Evolutionary conservation across 2,888 invertebrate species (phyloP).

Genomic region (Cancer borealis): DNA sequence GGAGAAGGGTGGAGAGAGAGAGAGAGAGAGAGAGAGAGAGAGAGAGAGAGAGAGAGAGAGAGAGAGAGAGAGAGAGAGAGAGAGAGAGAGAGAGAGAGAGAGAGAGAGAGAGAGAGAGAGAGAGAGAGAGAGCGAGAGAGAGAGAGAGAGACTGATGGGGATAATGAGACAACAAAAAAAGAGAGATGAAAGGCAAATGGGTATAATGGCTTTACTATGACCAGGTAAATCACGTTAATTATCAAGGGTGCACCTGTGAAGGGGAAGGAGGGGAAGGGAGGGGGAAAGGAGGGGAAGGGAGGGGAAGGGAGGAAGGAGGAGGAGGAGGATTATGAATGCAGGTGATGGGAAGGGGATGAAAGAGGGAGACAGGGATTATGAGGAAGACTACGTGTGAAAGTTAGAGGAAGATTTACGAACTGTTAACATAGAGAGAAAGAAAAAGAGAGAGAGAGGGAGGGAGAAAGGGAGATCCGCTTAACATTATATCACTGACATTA

Average conservation of each 20-base stretch:
- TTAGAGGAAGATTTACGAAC: too few species aligned
- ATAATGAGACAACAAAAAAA: not conserved
- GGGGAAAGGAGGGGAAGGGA: not conserved
- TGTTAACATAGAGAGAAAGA: too few species aligned
- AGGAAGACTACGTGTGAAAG: too few species aligned
- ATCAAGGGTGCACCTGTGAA: not conserved
- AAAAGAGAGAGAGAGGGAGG: too few species aligned
- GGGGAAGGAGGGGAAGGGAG: not conserved
- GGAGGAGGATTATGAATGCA: not conserved
- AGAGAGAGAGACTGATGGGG: slow-evolving; percentile 46
- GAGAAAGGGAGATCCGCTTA: too few species aligned
- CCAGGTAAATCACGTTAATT: slow-evolving; percentile 20
- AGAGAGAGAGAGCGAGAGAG: slow-evolving; percentile 3
- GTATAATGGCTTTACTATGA: not conserved
- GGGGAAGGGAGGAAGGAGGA: not conserved
- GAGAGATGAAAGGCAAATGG: not conserved
- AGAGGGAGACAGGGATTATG: not conserved
- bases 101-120: slow-evolving; percentile 52
- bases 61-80: not conserved
- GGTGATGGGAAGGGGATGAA: not conserved
- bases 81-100: slow-evolving; percentile 59
- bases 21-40: too few species aligned
- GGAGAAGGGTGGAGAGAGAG: too few species aligned
- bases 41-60: too few species aligned
- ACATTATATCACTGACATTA: too few species aligned